Conservation (phyloP, 2,888 invertebrate species). For the Ecdyonurus torrentis region DNA sequence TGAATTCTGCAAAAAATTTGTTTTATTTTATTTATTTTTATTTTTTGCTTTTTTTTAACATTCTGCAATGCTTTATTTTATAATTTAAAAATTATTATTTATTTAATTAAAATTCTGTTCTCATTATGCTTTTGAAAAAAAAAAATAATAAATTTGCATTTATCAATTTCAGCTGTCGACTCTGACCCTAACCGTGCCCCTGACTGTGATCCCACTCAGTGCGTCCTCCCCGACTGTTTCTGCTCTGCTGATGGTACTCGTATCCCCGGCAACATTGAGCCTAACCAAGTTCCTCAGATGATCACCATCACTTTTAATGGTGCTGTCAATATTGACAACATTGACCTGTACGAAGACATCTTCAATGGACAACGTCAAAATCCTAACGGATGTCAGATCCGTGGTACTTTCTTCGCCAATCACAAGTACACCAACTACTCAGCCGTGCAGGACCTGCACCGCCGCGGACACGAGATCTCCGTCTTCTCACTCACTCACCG, state of each 20-base stretch:
- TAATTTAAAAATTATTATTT: no score
- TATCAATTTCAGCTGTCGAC: constrained; percentile 70
- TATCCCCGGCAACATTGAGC: constrained; percentile 69
- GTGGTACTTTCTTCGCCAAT: constrained; percentile 80
- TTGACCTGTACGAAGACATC: constrained; percentile 77
- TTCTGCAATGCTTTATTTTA: no score
- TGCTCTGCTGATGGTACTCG: constrained; percentile 84
- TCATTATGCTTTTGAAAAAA: no score
- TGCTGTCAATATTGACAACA: constrained; percentile 82
- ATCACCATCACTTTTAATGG: constrained; percentile 86
- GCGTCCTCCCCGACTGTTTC: constrained; percentile 79
- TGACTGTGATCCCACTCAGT: constrained; percentile 78
- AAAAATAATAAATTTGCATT: no score
- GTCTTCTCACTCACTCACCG: constrained; percentile 87
- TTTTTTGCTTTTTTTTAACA: no score
- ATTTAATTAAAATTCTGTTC: no score
- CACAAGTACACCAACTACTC: constrained; percentile 89
- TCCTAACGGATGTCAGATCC: constrained; percentile 76
- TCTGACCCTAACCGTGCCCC: constrained; percentile 83
- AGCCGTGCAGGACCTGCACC: constrained; percentile 67
- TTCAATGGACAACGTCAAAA: constrained; percentile 73
- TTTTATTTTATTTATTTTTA: no score
- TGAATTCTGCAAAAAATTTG: no score
- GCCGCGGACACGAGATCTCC: constrained; percentile 79
- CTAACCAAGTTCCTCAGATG: constrained; percentile 81